Conservation (phyloP, 1,140 invertebrate species). For the Dinoponera quadriceps region DNA sequence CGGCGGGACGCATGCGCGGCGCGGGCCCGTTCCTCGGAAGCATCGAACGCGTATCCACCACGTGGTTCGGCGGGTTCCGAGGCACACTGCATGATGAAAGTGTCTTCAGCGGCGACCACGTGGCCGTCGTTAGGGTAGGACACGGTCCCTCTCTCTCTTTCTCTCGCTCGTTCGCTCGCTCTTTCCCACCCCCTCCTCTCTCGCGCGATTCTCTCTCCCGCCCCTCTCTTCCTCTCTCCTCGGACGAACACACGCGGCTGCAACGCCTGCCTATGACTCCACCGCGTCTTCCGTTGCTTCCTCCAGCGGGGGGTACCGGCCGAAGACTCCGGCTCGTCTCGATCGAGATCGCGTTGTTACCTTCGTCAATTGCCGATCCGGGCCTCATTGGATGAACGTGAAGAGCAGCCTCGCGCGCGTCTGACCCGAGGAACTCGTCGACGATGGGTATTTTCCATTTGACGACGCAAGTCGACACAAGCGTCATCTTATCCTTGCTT, state of each 20-base stretch:
- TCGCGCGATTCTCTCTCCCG: slow-evolving; percentile 33
- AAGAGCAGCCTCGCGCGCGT: too few relatives aligned
- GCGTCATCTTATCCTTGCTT: too few relatives aligned
- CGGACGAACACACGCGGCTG: slow-evolving; percentile 35
- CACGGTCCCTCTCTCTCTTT: slow-evolving; percentile 77
- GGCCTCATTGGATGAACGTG: too few relatives aligned
- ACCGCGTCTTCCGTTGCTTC: slow-evolving; percentile 41
- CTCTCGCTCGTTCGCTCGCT: slow-evolving; percentile 64
- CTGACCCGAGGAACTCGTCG: too few relatives aligned
- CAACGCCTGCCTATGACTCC: slow-evolving; percentile 36
- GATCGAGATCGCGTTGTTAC: too few relatives aligned
- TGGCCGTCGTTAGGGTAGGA: slow-evolving; percentile 83
- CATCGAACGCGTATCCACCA: slow-evolving; percentile 77
- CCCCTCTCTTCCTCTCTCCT: slow-evolving; percentile 46
- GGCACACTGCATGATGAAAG: slow-evolving; percentile 78
- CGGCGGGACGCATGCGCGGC: slow-evolving; percentile 77
- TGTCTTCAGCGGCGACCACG: slow-evolving; percentile 77
- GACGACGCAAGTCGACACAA: too few relatives aligned
- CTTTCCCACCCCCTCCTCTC: slow-evolving; percentile 52
- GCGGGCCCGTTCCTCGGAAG: slow-evolving; percentile 77
- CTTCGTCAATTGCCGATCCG: too few relatives aligned
- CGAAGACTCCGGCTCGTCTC: not conserved
- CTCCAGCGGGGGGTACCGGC: slow-evolving; percentile 30
- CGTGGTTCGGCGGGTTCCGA: slow-evolving; percentile 76
- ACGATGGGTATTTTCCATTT: too few relatives aligned